Conservation (phyloP, 2,888 invertebrate genomes). For the Lasioglossum malachurum region DNA sequence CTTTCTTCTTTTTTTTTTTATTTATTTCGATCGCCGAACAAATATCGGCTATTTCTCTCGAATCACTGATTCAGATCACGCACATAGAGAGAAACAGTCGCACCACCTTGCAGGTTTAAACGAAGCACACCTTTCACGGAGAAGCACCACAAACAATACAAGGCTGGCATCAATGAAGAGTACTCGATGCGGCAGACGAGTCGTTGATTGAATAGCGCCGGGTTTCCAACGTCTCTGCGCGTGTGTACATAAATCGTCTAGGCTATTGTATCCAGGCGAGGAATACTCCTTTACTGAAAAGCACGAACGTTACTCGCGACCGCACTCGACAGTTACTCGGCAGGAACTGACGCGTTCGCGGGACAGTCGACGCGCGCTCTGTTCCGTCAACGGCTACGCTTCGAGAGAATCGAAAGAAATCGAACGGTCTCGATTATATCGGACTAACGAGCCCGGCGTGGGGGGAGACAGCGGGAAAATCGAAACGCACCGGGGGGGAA, state of each 20-base stretch:
- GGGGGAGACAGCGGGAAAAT: conserved; percentile 53
- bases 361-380: conserved; percentile 45
- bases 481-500: conserved; percentile 17
- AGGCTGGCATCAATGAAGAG: conserved; percentile 39
- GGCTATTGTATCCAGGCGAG: conserved; percentile 42
- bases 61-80: conserved; percentile 69
- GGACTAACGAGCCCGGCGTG: background rate
- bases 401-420: conserved; percentile 24
- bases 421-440: conserved; percentile 27
- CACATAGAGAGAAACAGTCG: conserved; percentile 48
- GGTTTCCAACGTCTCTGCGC: conserved; percentile 32
- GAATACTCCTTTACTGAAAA: conserved; percentile 49
- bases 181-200: conserved; percentile 42
- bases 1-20: background rate
- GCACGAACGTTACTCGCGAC: conserved; percentile 43
- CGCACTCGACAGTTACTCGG: conserved; percentile 15
- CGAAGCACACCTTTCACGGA: conserved; percentile 41
- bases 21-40: conserved; percentile 34
- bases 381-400: conserved; percentile 36
- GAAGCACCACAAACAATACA: conserved; percentile 46
- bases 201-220: conserved; percentile 39
- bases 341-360: conserved; percentile 41
- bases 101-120: conserved; percentile 51
- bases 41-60: conserved; percentile 50
- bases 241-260: conserved; percentile 6